Evolutionary conservation across 2,888 invertebrate genomes (phyloP), one percentile per base, ranked within the genome.

Genomic region (Strigamia maritima): DNA sequence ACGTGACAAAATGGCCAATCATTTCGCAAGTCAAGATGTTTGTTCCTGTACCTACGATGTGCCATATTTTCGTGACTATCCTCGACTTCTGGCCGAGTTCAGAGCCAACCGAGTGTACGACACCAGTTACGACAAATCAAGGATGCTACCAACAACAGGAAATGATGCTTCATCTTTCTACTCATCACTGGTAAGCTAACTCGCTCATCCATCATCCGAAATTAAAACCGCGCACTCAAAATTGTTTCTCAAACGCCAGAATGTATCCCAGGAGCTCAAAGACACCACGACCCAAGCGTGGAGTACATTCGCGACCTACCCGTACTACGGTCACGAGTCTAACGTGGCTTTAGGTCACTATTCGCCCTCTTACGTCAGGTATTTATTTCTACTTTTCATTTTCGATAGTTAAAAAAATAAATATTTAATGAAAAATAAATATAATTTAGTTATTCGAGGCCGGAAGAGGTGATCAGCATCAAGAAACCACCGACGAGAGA

Each of bases 91-190:
- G 70, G 70, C 70, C 28, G 70, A 70, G 28, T 70, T 70, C 70
- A 8, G 70, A 70, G 70, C 70, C 70, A 70, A 70, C 28, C 26
- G 70, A 70, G 70, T 70, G 26, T 70, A 70, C 70, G 70, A 70
- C 26, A 28, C 26, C 26, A 70, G 26, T 24, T 70, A 70, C n/a
- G 70, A 70, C 26, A 70, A 70, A 70, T 70, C 70, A 26, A 26
- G 70, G 28, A 70, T 70, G 70, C 70, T 70, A 26, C 70, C 70
- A 12, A 70, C 70, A 14, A 28, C 70, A n/a, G 85, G 85, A 0
- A 83, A 85, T 0, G 86, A 86, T 77, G 95, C 95, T 85, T 96
- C 96, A 77, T 95, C 97, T 79, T 97, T 97, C 88, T 97, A 96
- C 88, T 94, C 95, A 81, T 95, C 96, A 83, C 87, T 97, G 93